Evolutionary conservation across 2,888 invertebrate genomes (phyloP), one percentile per base, ranked within the genome.

Genomic region (Amiota mariae): DNA sequence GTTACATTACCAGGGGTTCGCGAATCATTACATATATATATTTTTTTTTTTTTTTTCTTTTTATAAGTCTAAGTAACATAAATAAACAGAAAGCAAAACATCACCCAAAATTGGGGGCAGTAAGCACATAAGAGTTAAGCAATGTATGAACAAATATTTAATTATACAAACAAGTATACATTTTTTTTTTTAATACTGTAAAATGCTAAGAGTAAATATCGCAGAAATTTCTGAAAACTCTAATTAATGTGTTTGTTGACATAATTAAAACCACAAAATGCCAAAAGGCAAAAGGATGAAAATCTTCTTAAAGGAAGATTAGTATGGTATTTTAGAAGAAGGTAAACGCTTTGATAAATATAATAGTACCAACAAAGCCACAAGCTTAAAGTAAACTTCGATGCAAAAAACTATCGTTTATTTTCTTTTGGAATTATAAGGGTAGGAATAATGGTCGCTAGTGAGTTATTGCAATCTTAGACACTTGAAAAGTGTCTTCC

Each of bases 241-340:
- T 82, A 83, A 83, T 83, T 83, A 83, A 83, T 83, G 84, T 85
- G 84, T 83, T 82, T 84, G 83, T 83, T 83, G 83, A 85, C 83
- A 85, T 85, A 79, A 83, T 77, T 47, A 48, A 46, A 72, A 71
- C 36, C 36, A 57, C 11, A 70, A 70, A 54, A 36, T 24, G 9
- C 10, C 36, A 36, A 36, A 36, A 36, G 36, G 36, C 36, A 36
- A 36, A 6, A 36, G 36, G 36, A 36, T 4, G 36, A 36, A 36
- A 36, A 36, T 36, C 36, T 36, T 36, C 36, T 36, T 24, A 24
- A 24, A 24, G 24, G 24, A 3, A 24, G 1, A 24, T n/a, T n/a
- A n/a, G n/a, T n/a, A n/a, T n/a, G n/a, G n/a, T 24, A 24, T 3
- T 24, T 2, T 24, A 3, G 24, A 24, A 24, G 24, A 24, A 24